phyloP scores from a whole-genome alignment of 2,888 invertebrate species.

The Boloria euphrosyne region DNA sequence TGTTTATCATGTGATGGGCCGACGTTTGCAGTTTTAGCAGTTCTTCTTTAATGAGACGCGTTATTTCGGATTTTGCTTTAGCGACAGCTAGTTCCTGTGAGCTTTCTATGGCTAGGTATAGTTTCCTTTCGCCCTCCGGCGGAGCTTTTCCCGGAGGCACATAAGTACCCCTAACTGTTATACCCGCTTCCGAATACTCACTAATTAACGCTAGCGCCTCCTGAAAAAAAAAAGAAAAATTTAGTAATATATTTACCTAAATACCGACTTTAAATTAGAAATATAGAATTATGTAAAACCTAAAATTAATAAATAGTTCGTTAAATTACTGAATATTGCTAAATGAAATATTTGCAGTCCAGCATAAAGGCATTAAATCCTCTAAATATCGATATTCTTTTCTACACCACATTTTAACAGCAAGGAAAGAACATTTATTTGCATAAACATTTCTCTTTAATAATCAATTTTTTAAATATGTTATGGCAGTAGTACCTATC shows the following conservation, averaged over 20 bases:
- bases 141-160: slow-evolving; percentile 94
- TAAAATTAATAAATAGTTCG: no score
- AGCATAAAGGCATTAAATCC: no score
- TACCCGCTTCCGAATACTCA: slow-evolving; percentile 99
- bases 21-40: slow-evolving; percentile 94
- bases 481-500: no score
- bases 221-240: slow-evolving; percentile 64
- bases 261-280: no score
- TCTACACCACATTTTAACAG: no score
- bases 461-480: no score
- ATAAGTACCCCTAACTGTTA: slow-evolving; percentile 98
- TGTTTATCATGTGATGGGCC: slow-evolving; percentile 93
- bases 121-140: slow-evolving; percentile 96
- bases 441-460: no score
- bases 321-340: no score
- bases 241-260: background rate
- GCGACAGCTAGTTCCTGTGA: slow-evolving; percentile 97
- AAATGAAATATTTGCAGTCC: no score
- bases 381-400: no score
- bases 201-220: slow-evolving; percentile 99
- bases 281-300: no score
- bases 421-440: no score
- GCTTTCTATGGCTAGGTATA: slow-evolving; percentile 99
- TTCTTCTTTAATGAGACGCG: slow-evolving; percentile 98
- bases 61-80: slow-evolving; percentile 98